Conservation (phyloP, 2,797 vertebrate species). For the Danio tinwini region DNA sequence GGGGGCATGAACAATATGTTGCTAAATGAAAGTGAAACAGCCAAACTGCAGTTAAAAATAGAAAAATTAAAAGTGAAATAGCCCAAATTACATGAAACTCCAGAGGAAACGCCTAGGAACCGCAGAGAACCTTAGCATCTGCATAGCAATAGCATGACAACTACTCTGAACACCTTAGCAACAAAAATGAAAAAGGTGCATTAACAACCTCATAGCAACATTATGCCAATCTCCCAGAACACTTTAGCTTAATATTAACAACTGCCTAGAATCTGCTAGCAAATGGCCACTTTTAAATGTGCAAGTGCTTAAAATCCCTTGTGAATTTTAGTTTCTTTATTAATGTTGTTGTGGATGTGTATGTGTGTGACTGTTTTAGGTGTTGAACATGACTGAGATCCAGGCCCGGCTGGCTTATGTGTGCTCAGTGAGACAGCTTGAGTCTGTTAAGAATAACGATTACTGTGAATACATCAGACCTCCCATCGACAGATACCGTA, state of each 20-base stretch:
- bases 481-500: constrained; percentile 90
- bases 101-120: not conserved
- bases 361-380: constrained; percentile 71
- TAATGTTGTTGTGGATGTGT: not conserved
- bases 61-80: no score
- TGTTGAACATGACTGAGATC: constrained; percentile 96
- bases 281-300: no score
- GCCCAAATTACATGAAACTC: no score
- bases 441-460: constrained; percentile 91
- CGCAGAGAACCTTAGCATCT: no score
- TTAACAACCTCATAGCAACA: not conserved
- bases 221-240: no score
- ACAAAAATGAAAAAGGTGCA: not conserved
- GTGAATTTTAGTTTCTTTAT: not conserved
- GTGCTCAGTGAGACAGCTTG: constrained; percentile 94
- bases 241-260: no score
- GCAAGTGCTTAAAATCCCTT: no score
- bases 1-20: no score
- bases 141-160: not conserved
- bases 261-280: no score
- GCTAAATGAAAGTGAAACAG: no score
- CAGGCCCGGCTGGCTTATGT: constrained; percentile 94
- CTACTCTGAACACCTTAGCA: not conserved
- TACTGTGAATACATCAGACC: constrained; percentile 96
- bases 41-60: no score